phyloP scores from a whole-genome alignment of 2,797 vertebrate genomes.

The Leucoraja ocellata region DNA sequence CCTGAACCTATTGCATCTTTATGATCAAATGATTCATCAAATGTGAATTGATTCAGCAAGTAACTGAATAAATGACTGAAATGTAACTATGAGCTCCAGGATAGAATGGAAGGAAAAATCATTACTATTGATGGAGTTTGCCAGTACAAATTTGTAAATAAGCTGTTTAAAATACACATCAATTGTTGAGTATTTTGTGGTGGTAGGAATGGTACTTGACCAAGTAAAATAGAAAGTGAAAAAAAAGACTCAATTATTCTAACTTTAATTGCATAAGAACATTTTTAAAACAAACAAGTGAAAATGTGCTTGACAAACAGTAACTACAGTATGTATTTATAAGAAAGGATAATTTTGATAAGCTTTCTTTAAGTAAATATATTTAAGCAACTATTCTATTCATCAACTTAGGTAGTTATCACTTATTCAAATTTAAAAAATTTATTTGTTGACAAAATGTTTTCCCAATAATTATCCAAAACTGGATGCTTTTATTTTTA shows the following conservation, averaged over 20 bases:
- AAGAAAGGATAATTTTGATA: not conserved
- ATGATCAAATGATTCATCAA: not conserved
- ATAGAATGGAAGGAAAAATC: not conserved
- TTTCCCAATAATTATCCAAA: not conserved
- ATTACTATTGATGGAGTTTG: not conserved
- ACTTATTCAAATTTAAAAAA: conserved; percentile 16
- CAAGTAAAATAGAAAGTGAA: not conserved
- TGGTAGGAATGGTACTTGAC: not conserved
- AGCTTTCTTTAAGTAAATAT: not conserved
- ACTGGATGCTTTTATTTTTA: not conserved
- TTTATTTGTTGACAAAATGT: not conserved
- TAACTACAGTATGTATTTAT: not conserved
- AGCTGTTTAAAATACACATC: not conserved
- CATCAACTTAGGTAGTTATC: not conserved
- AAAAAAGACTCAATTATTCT: not conserved
- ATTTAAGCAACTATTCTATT: not conserved
- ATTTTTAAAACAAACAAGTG: not conserved
- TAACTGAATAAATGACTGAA: not conserved
- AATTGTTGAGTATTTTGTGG: not conserved
- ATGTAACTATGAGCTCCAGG: not conserved
- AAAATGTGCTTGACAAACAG: not conserved
- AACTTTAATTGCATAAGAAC: not conserved
- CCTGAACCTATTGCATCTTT: not conserved
- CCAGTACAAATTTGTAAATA: not conserved
- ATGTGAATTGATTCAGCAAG: not conserved